phyloP scores from a whole-genome alignment of 2,888 invertebrate species.

The Scaptomyza tumidula region DNA sequence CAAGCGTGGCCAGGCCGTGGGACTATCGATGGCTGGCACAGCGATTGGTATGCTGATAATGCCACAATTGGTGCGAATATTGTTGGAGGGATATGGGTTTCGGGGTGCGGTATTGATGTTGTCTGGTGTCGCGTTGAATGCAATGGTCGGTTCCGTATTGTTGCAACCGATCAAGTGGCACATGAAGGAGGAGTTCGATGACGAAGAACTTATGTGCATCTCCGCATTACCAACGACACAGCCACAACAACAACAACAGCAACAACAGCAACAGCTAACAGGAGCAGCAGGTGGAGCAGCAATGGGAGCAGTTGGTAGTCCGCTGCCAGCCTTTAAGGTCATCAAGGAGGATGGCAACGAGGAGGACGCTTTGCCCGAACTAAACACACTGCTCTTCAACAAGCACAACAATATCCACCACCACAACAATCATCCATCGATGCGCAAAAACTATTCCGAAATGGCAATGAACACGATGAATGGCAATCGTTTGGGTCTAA shows the following conservation, averaged over 20 bases:
- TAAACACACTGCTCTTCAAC: conserved; percentile 83
- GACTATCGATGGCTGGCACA: conserved; percentile 91
- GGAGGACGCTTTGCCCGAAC: conserved; percentile 85
- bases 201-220: conserved; percentile 82
- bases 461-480: conserved; percentile 84
- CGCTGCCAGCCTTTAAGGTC: conserved; percentile 87
- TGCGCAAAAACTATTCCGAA: conserved; percentile 84
- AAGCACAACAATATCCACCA: conserved; percentile 67
- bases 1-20: conserved; percentile 92
- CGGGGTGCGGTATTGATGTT: conserved; percentile 89
- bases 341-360: conserved; percentile 88
- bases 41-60: conserved; percentile 92
- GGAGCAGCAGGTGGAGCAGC: conserved; percentile 21
- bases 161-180: conserved; percentile 90
- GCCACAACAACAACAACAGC: conserved; percentile 66
- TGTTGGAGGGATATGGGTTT: conserved; percentile 88
- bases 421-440: conserved; percentile 59
- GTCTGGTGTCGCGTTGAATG: conserved; percentile 88
- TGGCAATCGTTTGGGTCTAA: conserved; percentile 78
- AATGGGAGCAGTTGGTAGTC: not conserved
- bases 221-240: conserved; percentile 71
- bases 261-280: conserved; percentile 50
- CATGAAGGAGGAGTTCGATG: conserved; percentile 85
- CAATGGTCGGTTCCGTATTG: conserved; percentile 88
- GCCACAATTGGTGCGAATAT: conserved; percentile 89